phyloP scores from a whole-genome alignment of 2,797 vertebrate genomes.

The Enteromius afrohamiltoni region DNA sequence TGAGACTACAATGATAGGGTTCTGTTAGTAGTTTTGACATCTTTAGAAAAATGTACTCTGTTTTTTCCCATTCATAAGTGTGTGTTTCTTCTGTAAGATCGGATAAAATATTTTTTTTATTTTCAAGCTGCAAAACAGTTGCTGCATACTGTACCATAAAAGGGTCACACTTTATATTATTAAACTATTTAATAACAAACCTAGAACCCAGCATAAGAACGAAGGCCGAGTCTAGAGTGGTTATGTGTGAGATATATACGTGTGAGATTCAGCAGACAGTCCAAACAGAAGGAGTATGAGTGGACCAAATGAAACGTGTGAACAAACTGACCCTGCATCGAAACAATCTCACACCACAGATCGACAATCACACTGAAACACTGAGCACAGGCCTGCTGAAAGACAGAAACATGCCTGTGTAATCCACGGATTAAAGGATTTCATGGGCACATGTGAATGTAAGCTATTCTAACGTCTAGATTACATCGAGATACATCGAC shows the following conservation, averaged over 20 bases:
- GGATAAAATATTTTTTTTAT: neutral
- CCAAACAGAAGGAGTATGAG: conserved; percentile 11
- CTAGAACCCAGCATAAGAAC: neutral
- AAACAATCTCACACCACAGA: neutral
- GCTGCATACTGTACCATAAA: neutral
- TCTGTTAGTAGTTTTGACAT: neutral
- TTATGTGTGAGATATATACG: neutral
- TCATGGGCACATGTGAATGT: conserved; percentile 71
- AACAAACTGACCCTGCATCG: neutral
- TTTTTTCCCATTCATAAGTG: neutral
- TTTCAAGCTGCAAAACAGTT: too few species aligned
- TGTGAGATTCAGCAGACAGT: conserved; percentile 5
- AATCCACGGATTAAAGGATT: conserved; percentile 79
- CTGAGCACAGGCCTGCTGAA: neutral
- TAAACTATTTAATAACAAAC: too few species aligned
- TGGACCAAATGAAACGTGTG: neutral
- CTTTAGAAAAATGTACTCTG: too few species aligned
- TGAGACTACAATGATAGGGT: neutral
- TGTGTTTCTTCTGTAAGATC: neutral
- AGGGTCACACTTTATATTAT: neutral
- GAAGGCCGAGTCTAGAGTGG: neutral
- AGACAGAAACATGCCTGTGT: conserved; percentile 68
- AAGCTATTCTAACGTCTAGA: conserved; percentile 74
- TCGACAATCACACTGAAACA: neutral
- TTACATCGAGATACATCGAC: conserved; percentile 68